Base-by-base conservation (phyloP, 1,140 invertebrate genomes). In the Harpegnathos saltator region DNA sequence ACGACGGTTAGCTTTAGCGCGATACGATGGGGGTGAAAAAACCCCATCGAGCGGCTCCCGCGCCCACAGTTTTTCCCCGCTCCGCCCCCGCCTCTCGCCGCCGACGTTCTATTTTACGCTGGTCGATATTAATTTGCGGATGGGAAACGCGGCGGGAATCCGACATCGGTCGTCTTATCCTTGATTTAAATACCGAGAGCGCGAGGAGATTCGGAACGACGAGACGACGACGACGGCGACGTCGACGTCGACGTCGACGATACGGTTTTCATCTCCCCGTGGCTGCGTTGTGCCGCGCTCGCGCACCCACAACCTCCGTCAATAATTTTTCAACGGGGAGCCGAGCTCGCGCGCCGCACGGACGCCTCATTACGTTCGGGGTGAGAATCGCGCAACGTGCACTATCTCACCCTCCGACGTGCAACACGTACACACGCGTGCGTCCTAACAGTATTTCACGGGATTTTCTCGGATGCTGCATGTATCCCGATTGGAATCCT, bases 61-160 rank as follows among this genome's bases (percentile, higher is more conserved):
- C 38, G 69, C 56, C 50, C 63, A 26, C 65, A 56, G 52, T 29
- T 71, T 59, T 80, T 59, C 65, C n/a, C 29, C 33, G n/a, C 75
- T n/a, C 63, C 7, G 29, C 38, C 4, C 9, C 7, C 33, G 33
- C 33, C 33, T 1, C 33, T 33, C 7, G 2, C 2, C 38, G 38
- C 38, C 26, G 33, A 58, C 54, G 65, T 4, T 26, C 75, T 22
- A 69, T 80, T 80, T 69, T 26, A 80, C 54, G 65, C 33, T 7
- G 65, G 50, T 80, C 75, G 52, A 80, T 80, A 80, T 71, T 71
- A 80, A 80, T 80, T 80, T 69, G 24, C 65, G 65, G 22, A 58
- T 24, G 33, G 33, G 4, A 7, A 78, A 69, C 33, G 33, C 48
- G 66, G 11, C 63, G 58, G 4, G 44, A 63, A 78, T 78, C 75